These are phyloP conservation scores for Crotalus helleri DNA, from an alignment of 2,113 vertebrate genomes.

Conservation along the genomic window DNA sequence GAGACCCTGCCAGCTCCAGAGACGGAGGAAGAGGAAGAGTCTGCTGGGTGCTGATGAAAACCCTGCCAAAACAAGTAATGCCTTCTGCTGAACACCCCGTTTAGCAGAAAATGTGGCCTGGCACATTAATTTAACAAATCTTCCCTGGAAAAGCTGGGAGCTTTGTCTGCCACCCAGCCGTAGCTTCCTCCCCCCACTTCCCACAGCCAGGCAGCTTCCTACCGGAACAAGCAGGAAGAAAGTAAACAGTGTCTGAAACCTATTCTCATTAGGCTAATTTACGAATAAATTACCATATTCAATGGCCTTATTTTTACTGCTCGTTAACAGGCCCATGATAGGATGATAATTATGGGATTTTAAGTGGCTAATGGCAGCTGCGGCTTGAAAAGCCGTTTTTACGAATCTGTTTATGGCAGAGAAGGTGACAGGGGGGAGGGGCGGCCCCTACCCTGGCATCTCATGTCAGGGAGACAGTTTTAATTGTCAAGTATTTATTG, in stretches of 20 bases:
- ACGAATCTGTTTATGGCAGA: constrained; percentile 82
- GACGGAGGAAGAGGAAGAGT: background rate
- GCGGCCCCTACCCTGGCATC: constrained; percentile 76
- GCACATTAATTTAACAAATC: constrained; percentile 43
- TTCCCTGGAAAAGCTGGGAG: constrained; percentile 29
- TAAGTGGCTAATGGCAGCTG: constrained; percentile 86
- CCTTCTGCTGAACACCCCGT: constrained; percentile 7
- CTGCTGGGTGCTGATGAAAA: background rate
- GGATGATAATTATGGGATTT: constrained; percentile 96
- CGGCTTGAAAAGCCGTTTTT: constrained; percentile 83
- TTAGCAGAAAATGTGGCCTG: constrained; percentile 35
- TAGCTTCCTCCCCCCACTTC: constrained; percentile 41
- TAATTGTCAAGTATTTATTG: constrained; percentile 85
- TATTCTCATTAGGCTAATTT: constrained; percentile 93
- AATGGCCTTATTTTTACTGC: constrained; percentile 95
- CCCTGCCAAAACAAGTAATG: background rate
- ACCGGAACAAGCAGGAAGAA: constrained; percentile 70
- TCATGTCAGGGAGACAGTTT: constrained; percentile 74
- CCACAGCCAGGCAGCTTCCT: constrained; percentile 60
- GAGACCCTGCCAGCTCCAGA: background rate
- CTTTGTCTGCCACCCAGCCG: constrained; percentile 46
- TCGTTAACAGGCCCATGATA: constrained; percentile 95
- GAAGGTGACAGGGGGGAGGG: constrained; percentile 79
- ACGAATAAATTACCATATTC: constrained; percentile 97
- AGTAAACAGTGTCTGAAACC: constrained; percentile 84